Percentiles rank a stretch among this genome's conserved stretches.
These are phyloP conservation scores for Phylloscopus trochilus DNA, from an alignment of 2,113 vertebrate species.

Conservation along the genomic window DNA sequence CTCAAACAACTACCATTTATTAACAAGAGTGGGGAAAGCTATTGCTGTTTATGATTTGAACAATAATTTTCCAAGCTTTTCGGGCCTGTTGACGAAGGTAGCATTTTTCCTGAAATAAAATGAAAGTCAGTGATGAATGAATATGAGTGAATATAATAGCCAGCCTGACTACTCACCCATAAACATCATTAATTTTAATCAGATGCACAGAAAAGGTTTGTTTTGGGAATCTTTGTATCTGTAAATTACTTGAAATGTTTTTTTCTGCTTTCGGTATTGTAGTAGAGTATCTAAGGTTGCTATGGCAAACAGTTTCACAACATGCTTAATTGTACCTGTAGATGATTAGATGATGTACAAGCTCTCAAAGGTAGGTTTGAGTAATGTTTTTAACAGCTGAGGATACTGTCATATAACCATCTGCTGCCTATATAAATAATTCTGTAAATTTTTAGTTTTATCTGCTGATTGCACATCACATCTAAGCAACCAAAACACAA, in stretches of 20 bases:
- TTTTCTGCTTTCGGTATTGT: neutral
- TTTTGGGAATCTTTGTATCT: neutral
- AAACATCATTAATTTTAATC: neutral
- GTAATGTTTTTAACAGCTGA: neutral
- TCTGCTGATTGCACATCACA: neutral
- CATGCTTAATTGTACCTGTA: neutral
- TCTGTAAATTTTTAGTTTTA: neutral
- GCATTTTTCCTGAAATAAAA: neutral
- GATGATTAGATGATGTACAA: neutral
- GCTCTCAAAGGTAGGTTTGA: neutral
- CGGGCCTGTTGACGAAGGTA: neutral
- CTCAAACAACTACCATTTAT: accelerated
- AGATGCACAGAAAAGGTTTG: neutral
- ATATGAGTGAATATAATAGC: no score
- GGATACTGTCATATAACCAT: neutral
- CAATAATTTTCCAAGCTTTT: neutral
- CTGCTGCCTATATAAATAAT: neutral
- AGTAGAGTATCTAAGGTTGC: neutral
- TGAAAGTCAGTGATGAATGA: neutral
- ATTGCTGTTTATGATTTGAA: neutral
- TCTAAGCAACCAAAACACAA: neutral
- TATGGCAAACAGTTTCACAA: neutral
- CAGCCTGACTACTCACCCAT: neutral
- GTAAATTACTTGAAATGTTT: neutral
- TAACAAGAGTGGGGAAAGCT: neutral